Conservation (phyloP, 2,888 invertebrate genomes). For the Caenorhabditis sp. region DNA sequence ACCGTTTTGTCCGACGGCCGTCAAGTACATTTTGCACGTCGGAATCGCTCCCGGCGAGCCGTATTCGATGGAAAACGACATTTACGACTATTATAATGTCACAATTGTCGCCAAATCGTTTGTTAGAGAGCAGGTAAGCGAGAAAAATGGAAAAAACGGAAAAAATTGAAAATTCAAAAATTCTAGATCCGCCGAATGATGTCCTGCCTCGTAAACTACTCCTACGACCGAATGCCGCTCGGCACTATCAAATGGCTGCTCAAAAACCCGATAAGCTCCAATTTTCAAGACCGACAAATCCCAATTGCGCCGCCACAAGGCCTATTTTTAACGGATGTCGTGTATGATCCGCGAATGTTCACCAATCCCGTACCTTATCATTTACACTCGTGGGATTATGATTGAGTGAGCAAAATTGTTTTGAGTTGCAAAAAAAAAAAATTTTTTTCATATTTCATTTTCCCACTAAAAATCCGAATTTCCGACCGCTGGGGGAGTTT, state of each 20-base stretch:
- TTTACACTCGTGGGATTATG: conserved; percentile 74
- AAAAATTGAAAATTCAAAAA: too few relatives aligned
- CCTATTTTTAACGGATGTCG: conserved; percentile 76
- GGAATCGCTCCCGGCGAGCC: conserved; percentile 67
- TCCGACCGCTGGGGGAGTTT: background rate
- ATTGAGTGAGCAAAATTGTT: conserved; percentile 33
- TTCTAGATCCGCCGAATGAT: conserved; percentile 78
- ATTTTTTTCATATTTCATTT: too few relatives aligned
- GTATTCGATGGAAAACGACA: conserved; percentile 67
- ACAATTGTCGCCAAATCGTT: conserved; percentile 74
- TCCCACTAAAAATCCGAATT: too few relatives aligned
- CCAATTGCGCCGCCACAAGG: conserved; percentile 74
- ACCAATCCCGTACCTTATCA: conserved; percentile 72
- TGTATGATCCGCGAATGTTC: conserved; percentile 74
- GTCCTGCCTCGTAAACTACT: conserved; percentile 72
- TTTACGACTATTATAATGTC: conserved; percentile 77
- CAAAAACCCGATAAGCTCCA: conserved; percentile 70
- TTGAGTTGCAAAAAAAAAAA: conserved; percentile 4
- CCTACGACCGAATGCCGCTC: conserved; percentile 63
- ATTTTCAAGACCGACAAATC: conserved; percentile 69
- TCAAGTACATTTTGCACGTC: conserved; percentile 66
- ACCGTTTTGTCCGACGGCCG: conserved; percentile 56
- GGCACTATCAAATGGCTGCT: conserved; percentile 70
- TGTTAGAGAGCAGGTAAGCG: conserved; percentile 75
- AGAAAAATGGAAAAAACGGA: background rate